Evolutionary conservation across 2,888 invertebrate species (phyloP).

Genomic region (Sisyra terminalis): DNA sequence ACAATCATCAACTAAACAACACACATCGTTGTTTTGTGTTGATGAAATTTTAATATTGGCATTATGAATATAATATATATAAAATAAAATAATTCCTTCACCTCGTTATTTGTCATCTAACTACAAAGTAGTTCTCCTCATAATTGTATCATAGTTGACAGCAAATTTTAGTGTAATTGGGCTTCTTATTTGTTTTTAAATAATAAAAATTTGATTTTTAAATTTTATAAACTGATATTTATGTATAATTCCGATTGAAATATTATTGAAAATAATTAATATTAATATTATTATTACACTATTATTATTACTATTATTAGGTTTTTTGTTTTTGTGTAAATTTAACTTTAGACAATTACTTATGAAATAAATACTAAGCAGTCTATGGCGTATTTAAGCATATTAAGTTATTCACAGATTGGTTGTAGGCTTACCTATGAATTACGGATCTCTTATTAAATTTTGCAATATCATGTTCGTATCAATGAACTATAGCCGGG

Average conservation of each 20-base stretch:
- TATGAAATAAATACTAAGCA: constrained; percentile 1
- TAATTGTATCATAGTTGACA: no score
- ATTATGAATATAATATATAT: not conserved
- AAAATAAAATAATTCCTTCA: not conserved
- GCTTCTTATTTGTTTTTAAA: constrained; percentile 5
- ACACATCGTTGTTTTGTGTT: no score
- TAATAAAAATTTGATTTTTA: not conserved
- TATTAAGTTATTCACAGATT: constrained; percentile 4
- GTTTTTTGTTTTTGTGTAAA: constrained; percentile 4
- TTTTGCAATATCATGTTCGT: not conserved
- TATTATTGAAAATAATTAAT: not conserved
- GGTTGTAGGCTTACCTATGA: constrained; percentile 2
- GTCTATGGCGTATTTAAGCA: constrained; percentile 2
- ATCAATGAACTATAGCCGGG: no score
- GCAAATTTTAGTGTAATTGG: not conserved
- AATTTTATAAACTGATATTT: constrained; percentile 1
- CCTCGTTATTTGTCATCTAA: no score
- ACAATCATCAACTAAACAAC: not conserved
- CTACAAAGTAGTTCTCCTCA: no score
- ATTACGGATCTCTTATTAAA: constrained; percentile 1
- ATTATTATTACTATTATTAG: constrained; percentile 1
- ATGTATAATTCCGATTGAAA: constrained; percentile 2
- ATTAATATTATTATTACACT: constrained; percentile 1
- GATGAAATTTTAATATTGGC: no score
- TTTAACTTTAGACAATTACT: constrained; percentile 3